Evolutionary conservation across 2,797 vertebrate species (phyloP).

Genomic region (Trichosurus vulpecula): DNA sequence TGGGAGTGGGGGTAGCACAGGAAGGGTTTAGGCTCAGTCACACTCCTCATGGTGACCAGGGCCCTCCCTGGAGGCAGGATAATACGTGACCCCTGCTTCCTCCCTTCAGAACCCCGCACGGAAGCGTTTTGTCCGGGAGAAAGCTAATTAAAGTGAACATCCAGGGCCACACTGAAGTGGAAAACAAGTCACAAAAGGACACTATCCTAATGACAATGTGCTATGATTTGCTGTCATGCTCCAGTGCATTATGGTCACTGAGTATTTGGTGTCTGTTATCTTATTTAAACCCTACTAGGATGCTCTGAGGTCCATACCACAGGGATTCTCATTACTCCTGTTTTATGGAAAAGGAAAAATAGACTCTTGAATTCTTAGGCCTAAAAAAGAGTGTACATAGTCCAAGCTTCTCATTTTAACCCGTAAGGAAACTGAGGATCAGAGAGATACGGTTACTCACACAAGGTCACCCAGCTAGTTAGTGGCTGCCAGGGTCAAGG

Average conservation of each 20-base stretch:
- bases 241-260: neutral
- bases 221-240: neutral
- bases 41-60: too few relatives aligned
- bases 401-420: slow-evolving; percentile 20
- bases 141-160: neutral
- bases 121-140: neutral
- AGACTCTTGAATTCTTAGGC: neutral
- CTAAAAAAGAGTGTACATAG: neutral
- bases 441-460: slow-evolving; percentile 14
- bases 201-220: neutral
- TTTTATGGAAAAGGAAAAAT: neutral
- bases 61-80: too few relatives aligned
- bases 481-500: neutral
- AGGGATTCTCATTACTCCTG: neutral
- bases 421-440: neutral
- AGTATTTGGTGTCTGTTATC: neutral
- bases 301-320: neutral
- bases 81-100: too few relatives aligned
- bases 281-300: neutral
- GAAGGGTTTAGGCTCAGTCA: too few relatives aligned
- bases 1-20: neutral
- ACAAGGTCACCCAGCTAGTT: neutral
- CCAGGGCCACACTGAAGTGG: too few relatives aligned
- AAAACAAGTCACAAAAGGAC: neutral
- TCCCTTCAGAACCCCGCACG: neutral